A percentile compares a stretch with the other conserved stretches of the same genome.
These are phyloP conservation scores for Parnassius glacialis DNA, from an alignment of 2,888 invertebrate genomes.

Conservation along the genomic window DNA sequence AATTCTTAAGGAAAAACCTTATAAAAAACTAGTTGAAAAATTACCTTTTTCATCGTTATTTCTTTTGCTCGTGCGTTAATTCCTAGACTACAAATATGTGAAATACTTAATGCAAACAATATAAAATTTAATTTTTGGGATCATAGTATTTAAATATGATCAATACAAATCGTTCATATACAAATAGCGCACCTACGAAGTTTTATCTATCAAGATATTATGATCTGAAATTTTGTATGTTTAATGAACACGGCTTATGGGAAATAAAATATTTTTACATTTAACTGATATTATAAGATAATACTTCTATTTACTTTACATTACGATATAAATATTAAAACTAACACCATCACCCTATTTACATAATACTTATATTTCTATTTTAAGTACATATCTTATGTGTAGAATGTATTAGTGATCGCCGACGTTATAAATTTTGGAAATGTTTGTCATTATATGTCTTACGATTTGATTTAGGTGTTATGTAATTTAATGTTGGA, in stretches of 20 bases:
- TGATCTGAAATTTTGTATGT: too few relatives aligned
- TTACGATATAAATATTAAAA: constrained; percentile 39
- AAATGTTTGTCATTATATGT: constrained; percentile 69
- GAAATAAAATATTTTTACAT: constrained; percentile 6
- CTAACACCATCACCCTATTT: constrained; percentile 57
- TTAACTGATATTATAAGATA: constrained; percentile 19
- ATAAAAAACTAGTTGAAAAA: too few relatives aligned
- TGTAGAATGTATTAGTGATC: constrained; percentile 35
- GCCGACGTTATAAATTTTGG: constrained; percentile 76
- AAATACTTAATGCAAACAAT: too few relatives aligned
- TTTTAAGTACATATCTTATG: constrained; percentile 61
- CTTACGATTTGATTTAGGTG: constrained; percentile 63
- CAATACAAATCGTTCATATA: too few relatives aligned
- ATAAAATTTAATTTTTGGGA: too few relatives aligned
- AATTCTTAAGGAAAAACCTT: too few relatives aligned
- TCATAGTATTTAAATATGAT: too few relatives aligned
- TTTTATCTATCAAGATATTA: too few relatives aligned
- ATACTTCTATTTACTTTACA: constrained; percentile 21
- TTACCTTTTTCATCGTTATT: too few relatives aligned
- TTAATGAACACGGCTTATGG: not conserved
- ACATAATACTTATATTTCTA: constrained; percentile 43
- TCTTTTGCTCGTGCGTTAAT: too few relatives aligned
- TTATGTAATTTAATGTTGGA: constrained; percentile 71
- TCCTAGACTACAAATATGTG: too few relatives aligned
- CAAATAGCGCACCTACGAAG: too few relatives aligned